Percentiles rank a stretch among this genome's conserved stretches.
These are phyloP conservation scores for Agonopterix alstromeriana DNA, from an alignment of 2,888 invertebrate species.

Conservation along the genomic window DNA sequence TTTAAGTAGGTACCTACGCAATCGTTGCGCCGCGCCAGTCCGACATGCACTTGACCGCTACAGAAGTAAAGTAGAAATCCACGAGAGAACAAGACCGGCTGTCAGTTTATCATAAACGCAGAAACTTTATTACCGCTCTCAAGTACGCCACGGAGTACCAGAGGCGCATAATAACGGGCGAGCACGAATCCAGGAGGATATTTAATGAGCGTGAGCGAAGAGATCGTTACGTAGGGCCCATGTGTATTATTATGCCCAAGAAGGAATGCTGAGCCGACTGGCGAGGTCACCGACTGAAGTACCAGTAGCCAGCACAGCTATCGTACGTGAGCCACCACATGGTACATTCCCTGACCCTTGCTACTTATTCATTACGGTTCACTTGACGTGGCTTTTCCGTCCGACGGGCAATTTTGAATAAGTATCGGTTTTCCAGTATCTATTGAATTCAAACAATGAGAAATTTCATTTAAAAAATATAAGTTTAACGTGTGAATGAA, in stretches of 20 bases:
- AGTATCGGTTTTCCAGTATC: too few relatives aligned
- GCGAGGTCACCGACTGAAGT: slow-evolving; percentile 55
- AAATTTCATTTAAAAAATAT: too few relatives aligned
- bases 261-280: slow-evolving; percentile 57
- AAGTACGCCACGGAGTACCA: slow-evolving; percentile 26
- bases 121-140: slow-evolving; percentile 11
- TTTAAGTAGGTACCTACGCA: too few relatives aligned
- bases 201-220: slow-evolving; percentile 59
- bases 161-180: slow-evolving; percentile 31
- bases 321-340: slow-evolving; percentile 24
- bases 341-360: slow-evolving; percentile 35
- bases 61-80: too few relatives aligned
- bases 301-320: slow-evolving; percentile 41
- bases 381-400: slow-evolving; percentile 1
- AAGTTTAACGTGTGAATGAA: too few relatives aligned
- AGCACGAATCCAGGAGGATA: slow-evolving; percentile 42
- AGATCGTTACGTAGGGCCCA: slow-evolving; percentile 62
- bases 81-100: background rate
- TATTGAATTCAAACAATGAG: too few relatives aligned
- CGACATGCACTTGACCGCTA: too few relatives aligned
- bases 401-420: too few relatives aligned
- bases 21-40: too few relatives aligned
- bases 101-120: slow-evolving; percentile 7
- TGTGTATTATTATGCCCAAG: slow-evolving; percentile 72
- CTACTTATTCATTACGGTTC: slow-evolving; percentile 19